Percentiles rank a stretch among this genome's conserved stretches.
Evolutionary conservation across 2,888 invertebrate genomes (phyloP).

Genomic region (Helobdella robusta): DNA sequence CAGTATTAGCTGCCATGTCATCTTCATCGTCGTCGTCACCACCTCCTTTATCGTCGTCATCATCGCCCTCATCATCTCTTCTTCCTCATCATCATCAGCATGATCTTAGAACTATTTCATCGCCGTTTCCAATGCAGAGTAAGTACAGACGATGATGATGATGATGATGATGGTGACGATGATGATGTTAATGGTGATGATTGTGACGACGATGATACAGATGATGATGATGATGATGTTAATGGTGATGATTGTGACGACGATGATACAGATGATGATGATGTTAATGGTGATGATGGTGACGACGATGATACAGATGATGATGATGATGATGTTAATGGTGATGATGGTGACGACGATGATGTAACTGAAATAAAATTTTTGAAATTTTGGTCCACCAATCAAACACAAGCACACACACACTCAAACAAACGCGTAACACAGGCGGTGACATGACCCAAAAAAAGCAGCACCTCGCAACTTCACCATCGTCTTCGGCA

Average conservation of each 20-base stretch:
- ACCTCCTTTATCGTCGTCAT: background rate
- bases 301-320: slow-evolving; percentile 3
- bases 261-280: slow-evolving; percentile 1
- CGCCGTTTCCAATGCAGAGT: slow-evolving; percentile 17
- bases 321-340: background rate
- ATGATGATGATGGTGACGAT: slow-evolving; percentile 3
- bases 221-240: slow-evolving; percentile 4
- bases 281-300: background rate
- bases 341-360: background rate
- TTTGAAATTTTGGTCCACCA: too few species aligned
- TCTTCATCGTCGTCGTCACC: background rate
- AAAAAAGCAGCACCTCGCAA: too few species aligned
- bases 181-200: slow-evolving; percentile 10
- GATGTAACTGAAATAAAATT: background rate
- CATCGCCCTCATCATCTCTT: too few species aligned
- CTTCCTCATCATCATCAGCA: background rate
- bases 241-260: background rate
- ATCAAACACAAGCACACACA: too few species aligned
- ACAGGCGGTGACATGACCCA: too few species aligned
- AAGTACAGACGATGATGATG: background rate
- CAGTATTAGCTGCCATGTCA: too few species aligned
- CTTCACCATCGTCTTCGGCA: too few species aligned
- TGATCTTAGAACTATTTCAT: slow-evolving; percentile 8
- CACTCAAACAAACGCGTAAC: too few species aligned
- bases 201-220: slow-evolving; percentile 1